Conservation (phyloP, 2,888 invertebrate genomes). For the Molorchus minor region DNA sequence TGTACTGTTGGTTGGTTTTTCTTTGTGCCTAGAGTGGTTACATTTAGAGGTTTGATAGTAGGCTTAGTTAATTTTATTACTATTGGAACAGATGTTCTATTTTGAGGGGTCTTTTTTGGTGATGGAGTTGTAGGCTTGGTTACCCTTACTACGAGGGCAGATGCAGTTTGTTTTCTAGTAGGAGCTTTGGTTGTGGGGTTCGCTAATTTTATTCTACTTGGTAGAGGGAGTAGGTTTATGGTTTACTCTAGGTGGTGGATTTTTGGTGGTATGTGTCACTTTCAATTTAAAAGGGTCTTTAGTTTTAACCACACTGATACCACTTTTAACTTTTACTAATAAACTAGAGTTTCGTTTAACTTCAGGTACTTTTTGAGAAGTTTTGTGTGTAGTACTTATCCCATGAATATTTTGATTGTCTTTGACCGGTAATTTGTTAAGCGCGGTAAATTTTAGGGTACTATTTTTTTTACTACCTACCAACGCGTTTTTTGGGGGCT, state of each 20-base stretch:
- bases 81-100: constrained; percentile 18
- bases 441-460: constrained; percentile 1
- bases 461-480: not conserved
- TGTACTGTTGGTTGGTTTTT: constrained; percentile 53
- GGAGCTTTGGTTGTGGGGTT: constrained; percentile 21
- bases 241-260: not conserved
- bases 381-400: not conserved
- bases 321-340: constrained; percentile 24
- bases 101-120: not conserved
- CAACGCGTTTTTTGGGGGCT: not conserved
- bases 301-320: constrained; percentile 22
- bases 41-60: constrained; percentile 21
- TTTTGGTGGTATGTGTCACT: constrained; percentile 10
- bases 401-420: not conserved
- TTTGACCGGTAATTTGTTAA: not conserved
- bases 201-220: constrained; percentile 13
- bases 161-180: too few relatives aligned
- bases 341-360: constrained; percentile 16
- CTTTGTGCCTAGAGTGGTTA: not conserved
- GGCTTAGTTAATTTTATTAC: constrained; percentile 15
- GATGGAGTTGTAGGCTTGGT: constrained; percentile 5
- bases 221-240: constrained; percentile 20
- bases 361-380: constrained; percentile 6
- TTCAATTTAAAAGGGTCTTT: constrained; percentile 27
- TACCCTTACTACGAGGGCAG: too few relatives aligned